Percentiles rank a stretch among this genome's conserved stretches.
phyloP scores from a whole-genome alignment of 1,140 invertebrate genomes.

The Plectrocnemia conspersa region DNA sequence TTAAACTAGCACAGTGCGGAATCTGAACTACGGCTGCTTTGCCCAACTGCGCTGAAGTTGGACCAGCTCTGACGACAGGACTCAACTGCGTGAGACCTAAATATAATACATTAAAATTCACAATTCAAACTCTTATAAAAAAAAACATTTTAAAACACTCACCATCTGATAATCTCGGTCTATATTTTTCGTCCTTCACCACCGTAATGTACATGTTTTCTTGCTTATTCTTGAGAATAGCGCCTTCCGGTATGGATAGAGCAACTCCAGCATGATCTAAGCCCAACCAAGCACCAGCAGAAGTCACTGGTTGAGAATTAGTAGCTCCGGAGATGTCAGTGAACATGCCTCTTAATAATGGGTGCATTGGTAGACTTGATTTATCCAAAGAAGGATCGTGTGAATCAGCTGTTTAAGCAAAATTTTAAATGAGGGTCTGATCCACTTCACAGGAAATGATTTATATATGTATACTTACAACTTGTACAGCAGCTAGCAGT shows the following conservation, averaged over 20 bases:
- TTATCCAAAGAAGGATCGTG: constrained; percentile 60
- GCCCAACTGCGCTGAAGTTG: constrained; percentile 69
- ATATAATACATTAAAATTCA: constrained; percentile 28
- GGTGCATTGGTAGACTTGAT: constrained; percentile 53
- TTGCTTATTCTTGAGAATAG: constrained; percentile 55
- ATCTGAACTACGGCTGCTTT: constrained; percentile 87
- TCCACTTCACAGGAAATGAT: background rate
- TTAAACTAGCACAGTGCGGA: constrained; percentile 76
- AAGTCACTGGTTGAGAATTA: constrained; percentile 46
- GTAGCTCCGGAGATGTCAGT: constrained; percentile 31
- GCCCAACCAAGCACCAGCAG: constrained; percentile 57
- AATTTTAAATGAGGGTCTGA: constrained; percentile 12
- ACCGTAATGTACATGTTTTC: constrained; percentile 65
- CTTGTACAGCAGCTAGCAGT: constrained; percentile 61
- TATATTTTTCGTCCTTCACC: constrained; percentile 65
- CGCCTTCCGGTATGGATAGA: constrained; percentile 65
- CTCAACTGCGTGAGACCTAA: constrained; percentile 73
- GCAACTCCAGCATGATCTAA: constrained; percentile 64
- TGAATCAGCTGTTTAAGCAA: constrained; percentile 57
- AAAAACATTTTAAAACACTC: constrained; percentile 37
- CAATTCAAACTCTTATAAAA: constrained; percentile 10
- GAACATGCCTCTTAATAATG: constrained; percentile 34
- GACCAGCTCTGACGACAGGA: constrained; percentile 83
- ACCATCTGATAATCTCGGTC: constrained; percentile 64
- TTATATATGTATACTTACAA: constrained; percentile 49